Evolutionary conservation across 2,888 invertebrate species (phyloP), one percentile per base, ranked within the genome.

Genomic region (Hypercompe scribonia): DNA sequence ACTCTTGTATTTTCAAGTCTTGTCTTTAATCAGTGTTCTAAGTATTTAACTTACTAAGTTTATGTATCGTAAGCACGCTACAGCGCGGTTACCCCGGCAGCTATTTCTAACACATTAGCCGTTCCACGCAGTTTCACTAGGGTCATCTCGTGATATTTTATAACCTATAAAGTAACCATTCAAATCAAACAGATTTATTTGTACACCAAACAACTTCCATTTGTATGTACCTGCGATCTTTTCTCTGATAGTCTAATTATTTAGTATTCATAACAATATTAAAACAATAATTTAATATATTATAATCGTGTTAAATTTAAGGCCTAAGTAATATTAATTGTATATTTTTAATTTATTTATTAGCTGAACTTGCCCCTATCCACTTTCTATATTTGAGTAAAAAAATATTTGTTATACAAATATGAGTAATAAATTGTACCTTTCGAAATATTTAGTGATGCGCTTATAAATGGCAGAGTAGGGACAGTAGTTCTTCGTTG

Each of bases 291-390:
- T n/a, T 65, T 76, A 78, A 70, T 74, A 75, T 76, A 74, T 80
- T 73, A 74, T 76, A 78, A 76, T 71, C 75, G 68, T 72, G 34
- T 10, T 78, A 78, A 74, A 65, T 74, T 75, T 81, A 79, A 78
- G 81, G 80, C 81, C 80, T 80, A 80, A 80, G 76, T 72, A 70
- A 69, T 70, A 69, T 76, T 75, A 72, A 72, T 81, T 82, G 76
- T 77, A 78, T 78, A 78, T 80, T 81, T 73, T 81, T 84, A 82
- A 84, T 70, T 85, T 83, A 85, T 85, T 81, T 82, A 85, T 84
- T 85, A 71, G 75, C 78, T 77, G 77, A 24, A 73, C 80, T 85
- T 85, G 82, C 79, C 77, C 24, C 31, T 65, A 65, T 65, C 78
- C 39, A 42, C 61, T 74, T 75, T 71, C 67, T 46, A 65, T 75